These are phyloP conservation scores for Poliocrania exsul DNA, from an alignment of 2,797 vertebrate genomes.

Conservation along the genomic window DNA sequence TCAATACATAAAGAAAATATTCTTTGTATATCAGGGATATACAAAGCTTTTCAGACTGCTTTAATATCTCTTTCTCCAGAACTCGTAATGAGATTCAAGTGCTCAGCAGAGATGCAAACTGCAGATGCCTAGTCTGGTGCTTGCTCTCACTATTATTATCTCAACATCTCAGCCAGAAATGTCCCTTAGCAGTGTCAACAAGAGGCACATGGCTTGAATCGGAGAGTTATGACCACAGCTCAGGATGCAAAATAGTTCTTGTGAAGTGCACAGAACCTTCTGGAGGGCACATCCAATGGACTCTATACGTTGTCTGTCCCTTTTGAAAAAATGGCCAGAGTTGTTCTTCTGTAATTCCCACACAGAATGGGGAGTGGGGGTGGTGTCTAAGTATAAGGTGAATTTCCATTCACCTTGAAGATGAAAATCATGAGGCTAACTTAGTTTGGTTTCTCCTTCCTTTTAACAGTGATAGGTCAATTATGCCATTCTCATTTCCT, in stretches of 20 bases:
- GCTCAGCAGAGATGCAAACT: not conserved
- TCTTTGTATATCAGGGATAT: not conserved
- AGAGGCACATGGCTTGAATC: not conserved
- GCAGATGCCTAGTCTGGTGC: not conserved
- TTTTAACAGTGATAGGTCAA: not conserved
- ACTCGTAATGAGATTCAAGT: not conserved
- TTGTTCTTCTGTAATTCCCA: not conserved
- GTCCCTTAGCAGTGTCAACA: not conserved
- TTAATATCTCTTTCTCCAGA: not conserved
- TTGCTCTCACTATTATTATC: not conserved
- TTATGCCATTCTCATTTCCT: not conserved
- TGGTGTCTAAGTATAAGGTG: not conserved
- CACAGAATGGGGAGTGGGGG: not conserved
- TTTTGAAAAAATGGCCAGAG: not conserved
- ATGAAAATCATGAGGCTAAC: not conserved
- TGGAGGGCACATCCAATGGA: rapidly evolving
- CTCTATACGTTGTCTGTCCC: not conserved
- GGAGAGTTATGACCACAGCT: not conserved
- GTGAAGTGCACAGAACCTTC: not conserved
- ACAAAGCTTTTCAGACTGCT: not conserved
- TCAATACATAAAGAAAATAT: not conserved
- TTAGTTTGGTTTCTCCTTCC: not conserved
- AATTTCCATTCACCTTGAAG: not conserved
- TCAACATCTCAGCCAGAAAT: not conserved
- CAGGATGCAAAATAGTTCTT: not conserved